Evolutionary conservation across 1,140 invertebrate species (phyloP).

Genomic region (Papilio helenus): DNA sequence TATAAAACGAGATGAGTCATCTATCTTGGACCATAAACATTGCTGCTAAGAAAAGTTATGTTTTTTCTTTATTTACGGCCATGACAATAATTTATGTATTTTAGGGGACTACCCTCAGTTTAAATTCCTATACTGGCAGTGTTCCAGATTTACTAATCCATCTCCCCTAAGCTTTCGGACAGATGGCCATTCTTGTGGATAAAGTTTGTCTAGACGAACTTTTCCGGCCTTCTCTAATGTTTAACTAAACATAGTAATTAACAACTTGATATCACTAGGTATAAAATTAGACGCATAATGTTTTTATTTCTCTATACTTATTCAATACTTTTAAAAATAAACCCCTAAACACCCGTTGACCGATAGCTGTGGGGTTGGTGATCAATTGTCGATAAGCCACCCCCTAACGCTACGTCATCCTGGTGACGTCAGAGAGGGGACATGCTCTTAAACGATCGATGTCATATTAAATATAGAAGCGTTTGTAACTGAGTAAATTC

Average conservation of each 20-base stretch:
- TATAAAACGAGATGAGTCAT: background rate
- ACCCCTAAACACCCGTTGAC: slow-evolving; percentile 18
- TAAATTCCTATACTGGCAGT: slow-evolving; percentile 26
- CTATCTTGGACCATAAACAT: background rate
- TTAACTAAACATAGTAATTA: too few relatives aligned
- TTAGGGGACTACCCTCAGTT: slow-evolving; percentile 29
- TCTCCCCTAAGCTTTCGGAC: background rate
- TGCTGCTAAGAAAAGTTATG: background rate
- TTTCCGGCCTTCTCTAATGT: background rate
- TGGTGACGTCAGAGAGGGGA: slow-evolving; percentile 26
- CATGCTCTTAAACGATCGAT: background rate
- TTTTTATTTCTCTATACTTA: background rate
- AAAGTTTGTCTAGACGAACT: slow-evolving; percentile 12
- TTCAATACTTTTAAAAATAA: background rate
- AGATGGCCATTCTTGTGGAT: background rate
- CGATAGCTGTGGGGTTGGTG: slow-evolving; percentile 16
- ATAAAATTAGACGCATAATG: background rate
- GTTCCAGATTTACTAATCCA: slow-evolving; percentile 9
- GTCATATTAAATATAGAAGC: background rate
- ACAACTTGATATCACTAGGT: background rate
- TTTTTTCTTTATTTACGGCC: background rate
- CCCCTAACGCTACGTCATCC: slow-evolving; percentile 28
- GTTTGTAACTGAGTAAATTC: too few relatives aligned
- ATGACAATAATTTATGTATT: slow-evolving; percentile 17
- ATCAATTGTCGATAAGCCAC: slow-evolving; percentile 33